These are phyloP conservation scores for Euplagia quadripunctaria DNA, from an alignment of 2,888 invertebrate genomes.

Conservation along the genomic window DNA sequence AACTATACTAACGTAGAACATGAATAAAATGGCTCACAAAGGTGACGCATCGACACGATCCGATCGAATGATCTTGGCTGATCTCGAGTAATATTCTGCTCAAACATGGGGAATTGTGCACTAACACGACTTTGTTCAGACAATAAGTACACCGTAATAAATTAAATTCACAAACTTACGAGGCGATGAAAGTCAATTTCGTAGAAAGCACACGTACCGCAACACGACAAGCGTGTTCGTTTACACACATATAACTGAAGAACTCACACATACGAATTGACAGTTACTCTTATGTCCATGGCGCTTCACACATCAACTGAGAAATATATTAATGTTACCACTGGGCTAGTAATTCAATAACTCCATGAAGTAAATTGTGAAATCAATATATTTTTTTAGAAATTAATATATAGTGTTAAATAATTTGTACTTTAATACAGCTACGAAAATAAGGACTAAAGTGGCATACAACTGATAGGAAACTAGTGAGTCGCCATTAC, in stretches of 20 bases:
- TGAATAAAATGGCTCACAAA: conserved; percentile 84
- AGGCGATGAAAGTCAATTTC: conserved; percentile 85
- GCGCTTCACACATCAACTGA: conserved; percentile 5
- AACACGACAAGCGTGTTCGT: conserved; percentile 83
- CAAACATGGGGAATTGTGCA: conserved; percentile 41
- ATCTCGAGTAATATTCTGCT: conserved; percentile 55
- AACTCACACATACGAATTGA: conserved; percentile 57
- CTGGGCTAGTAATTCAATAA: background rate
- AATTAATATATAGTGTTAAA: background rate
- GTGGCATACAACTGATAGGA: background rate
- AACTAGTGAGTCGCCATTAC: background rate
- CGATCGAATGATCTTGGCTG: conserved; percentile 79
- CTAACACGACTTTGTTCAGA: conserved; percentile 47
- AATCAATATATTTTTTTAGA: background rate
- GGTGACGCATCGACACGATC: conserved; percentile 87
- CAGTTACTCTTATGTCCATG: conserved; percentile 34
- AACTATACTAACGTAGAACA: conserved; percentile 67
- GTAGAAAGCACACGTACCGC: conserved; percentile 83
- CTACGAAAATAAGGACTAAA: background rate
- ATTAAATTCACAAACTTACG: conserved; percentile 84
- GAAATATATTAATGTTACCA: background rate
- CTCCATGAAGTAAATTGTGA: background rate
- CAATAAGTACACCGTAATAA: conserved; percentile 74
- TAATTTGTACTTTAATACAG: background rate
- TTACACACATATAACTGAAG: conserved; percentile 77